phyloP scores from a whole-genome alignment of 2,113 vertebrate species.

The Alouatta palliata region DNA sequence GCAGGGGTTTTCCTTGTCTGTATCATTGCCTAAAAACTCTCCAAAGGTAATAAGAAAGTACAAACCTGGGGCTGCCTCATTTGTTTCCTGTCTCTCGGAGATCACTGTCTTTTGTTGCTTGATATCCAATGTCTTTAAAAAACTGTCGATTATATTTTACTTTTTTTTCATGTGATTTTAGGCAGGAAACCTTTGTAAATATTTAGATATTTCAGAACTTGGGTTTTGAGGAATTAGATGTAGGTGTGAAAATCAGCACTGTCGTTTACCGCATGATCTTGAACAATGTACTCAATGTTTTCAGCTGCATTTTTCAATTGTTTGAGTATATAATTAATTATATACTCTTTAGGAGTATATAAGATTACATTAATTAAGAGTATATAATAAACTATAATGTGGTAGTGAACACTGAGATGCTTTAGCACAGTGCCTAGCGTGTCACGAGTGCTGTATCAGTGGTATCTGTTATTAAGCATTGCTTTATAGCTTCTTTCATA shows the following conservation, averaged over 20 bases:
- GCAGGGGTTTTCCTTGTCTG: background rate
- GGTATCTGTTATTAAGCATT: background rate
- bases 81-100: background rate
- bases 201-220: background rate
- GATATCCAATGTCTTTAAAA: background rate
- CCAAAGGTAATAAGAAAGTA: background rate
- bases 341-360: too few relatives aligned
- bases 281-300: background rate
- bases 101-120: background rate
- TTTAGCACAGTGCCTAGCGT: background rate
- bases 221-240: background rate
- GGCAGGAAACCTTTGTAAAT: background rate
- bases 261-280: background rate
- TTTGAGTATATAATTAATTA: background rate
- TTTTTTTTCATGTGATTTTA: background rate
- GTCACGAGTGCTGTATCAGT: background rate
- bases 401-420: background rate
- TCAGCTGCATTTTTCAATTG: background rate
- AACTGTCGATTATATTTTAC: background rate
- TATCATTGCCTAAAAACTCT: background rate
- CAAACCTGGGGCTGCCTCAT: background rate
- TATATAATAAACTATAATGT: background rate
- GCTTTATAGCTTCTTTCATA: background rate
- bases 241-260: background rate
- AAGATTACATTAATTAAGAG: too few relatives aligned